phyloP scores from a whole-genome alignment of 2,797 vertebrate genomes.

The Hirundo rustica region DNA sequence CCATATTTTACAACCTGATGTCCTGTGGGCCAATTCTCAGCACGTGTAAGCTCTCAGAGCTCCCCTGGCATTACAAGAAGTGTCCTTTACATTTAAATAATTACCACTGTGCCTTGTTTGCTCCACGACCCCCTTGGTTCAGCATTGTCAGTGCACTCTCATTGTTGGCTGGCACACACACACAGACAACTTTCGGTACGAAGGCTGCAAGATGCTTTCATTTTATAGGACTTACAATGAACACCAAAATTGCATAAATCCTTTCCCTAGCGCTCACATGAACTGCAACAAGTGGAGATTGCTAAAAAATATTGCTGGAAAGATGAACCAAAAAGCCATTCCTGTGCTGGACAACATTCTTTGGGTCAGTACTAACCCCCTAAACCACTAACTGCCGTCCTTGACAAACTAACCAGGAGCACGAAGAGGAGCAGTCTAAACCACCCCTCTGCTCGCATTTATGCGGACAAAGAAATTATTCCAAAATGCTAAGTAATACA shows the following conservation, averaged over 20 bases:
- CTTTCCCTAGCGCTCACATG: neutral
- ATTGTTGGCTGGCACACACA: neutral
- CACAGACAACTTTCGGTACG: neutral
- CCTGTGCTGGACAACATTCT: neutral
- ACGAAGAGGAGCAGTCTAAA: neutral
- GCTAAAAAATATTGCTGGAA: neutral
- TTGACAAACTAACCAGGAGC: neutral
- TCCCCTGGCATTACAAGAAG: neutral
- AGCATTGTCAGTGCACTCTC: neutral
- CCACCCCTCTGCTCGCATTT: neutral
- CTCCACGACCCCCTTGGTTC: neutral
- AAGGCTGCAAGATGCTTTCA: neutral
- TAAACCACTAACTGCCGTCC: neutral
- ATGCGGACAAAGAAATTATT: neutral
- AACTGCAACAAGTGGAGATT: neutral
- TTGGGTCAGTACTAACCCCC: neutral
- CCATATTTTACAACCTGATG: fast-evolving
- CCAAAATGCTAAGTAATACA: neutral
- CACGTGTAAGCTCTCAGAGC: neutral
- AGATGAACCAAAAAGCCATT: neutral
- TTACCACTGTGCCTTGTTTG: neutral
- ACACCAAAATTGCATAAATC: neutral
- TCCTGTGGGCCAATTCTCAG: neutral
- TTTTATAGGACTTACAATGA: neutral
- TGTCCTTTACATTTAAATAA: neutral